Evolutionary conservation across 2,113 vertebrate genomes (phyloP).

Genomic region (Pteropus alecto): DNA sequence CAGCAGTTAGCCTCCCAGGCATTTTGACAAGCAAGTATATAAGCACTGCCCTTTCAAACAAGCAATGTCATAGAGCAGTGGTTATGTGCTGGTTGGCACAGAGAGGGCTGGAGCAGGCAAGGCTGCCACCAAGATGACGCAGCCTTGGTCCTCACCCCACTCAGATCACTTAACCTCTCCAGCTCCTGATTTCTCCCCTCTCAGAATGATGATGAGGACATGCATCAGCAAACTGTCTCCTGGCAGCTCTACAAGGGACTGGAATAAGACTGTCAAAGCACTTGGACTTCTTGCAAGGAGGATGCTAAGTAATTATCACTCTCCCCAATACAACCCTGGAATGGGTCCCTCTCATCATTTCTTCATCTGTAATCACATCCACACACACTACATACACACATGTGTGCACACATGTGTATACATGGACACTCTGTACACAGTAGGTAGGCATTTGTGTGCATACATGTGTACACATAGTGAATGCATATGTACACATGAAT

Average conservation of each 20-base stretch:
- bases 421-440: fast-evolving
- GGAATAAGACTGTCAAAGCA: not conserved
- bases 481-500: not conserved
- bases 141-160: not conserved
- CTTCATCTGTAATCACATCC: not conserved
- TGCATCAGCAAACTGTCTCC: not conserved
- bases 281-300: not conserved
- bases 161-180: not conserved
- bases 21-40: not conserved
- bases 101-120: not conserved
- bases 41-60: not conserved
- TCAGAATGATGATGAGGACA: not conserved
- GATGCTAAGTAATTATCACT: not conserved
- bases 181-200: not conserved
- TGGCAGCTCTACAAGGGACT: not conserved
- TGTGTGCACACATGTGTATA: fast-evolving
- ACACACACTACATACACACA: not conserved
- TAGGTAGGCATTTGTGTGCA: not conserved
- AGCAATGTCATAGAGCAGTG: not conserved
- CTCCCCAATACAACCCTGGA: not conserved
- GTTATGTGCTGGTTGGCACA: not conserved
- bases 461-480: fast-evolving
- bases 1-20: not conserved
- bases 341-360: too few species aligned
- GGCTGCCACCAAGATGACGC: not conserved